A percentile compares a stretch with the other conserved stretches of the same genome.
phyloP scores from a whole-genome alignment of 2,113 vertebrate species.

The Salvelinus fontinalis region DNA sequence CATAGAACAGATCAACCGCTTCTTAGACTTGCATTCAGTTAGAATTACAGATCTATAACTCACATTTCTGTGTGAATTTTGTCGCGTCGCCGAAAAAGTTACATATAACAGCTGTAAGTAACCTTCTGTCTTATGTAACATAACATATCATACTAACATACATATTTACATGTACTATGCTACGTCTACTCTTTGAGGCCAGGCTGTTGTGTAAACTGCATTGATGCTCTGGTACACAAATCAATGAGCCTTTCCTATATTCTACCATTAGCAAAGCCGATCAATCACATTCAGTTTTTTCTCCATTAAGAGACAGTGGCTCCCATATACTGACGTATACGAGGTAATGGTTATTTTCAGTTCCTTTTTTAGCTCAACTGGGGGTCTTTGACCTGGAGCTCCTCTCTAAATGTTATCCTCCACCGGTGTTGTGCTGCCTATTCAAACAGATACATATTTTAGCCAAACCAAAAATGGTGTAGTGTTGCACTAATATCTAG shows the following conservation, averaged over 20 bases:
- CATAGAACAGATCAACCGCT: no score
- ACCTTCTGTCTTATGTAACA: no score
- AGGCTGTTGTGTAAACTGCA: constrained; percentile 14
- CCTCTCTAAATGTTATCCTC: constrained; percentile 30
- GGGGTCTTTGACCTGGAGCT: constrained; percentile 33
- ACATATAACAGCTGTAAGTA: no score
- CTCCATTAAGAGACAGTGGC: neutral
- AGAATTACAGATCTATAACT: no score
- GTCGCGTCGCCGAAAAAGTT: no score
- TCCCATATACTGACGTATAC: neutral
- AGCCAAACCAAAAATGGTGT: constrained; percentile 46
- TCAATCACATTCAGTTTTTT: constrained; percentile 31
- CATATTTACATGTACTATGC: no score
- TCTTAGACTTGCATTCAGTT: no score
- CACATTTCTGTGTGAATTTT: no score
- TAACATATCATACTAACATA: no score
- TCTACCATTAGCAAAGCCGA: constrained; percentile 25
- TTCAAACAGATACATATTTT: constrained; percentile 49
- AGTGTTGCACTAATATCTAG: constrained; percentile 26
- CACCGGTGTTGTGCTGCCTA: constrained; percentile 18
- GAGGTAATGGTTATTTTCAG: neutral
- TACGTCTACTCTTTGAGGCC: no score
- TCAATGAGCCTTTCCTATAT: constrained; percentile 35
- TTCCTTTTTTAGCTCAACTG: neutral
- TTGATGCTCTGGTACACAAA: constrained; percentile 1